Conservation (phyloP, 2,797 vertebrate genomes). For the Botia kubotai region DNA sequence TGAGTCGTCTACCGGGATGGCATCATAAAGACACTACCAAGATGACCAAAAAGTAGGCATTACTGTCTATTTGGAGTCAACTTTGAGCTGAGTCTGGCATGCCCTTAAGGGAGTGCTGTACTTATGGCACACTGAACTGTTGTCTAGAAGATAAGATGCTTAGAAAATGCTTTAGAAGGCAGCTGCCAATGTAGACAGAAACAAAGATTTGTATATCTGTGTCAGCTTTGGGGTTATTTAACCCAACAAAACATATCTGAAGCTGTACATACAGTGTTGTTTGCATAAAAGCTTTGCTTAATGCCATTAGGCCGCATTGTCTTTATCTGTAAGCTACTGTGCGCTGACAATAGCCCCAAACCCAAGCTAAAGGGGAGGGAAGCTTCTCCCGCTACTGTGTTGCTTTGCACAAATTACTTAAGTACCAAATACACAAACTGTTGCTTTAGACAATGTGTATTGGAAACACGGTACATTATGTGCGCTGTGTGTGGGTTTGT, state of each 20-base stretch:
- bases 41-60: not conserved
- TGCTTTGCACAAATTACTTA: constrained; percentile 40
- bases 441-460: constrained; percentile 15
- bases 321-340: constrained; percentile 50
- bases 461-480: constrained; percentile 18
- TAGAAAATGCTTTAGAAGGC: too few species aligned
- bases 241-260: constrained; percentile 14
- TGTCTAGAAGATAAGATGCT: too few species aligned
- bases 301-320: constrained; percentile 56
- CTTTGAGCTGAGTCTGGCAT: too few species aligned
- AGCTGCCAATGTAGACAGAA: too few species aligned
- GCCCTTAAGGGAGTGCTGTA: too few species aligned
- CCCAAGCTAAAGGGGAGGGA: constrained; percentile 12
- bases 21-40: not conserved
- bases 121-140: too few species aligned
- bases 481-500: constrained; percentile 11
- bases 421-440: constrained; percentile 12
- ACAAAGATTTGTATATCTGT: too few species aligned
- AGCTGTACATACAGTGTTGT: constrained; percentile 43
- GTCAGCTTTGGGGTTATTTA: not conserved
- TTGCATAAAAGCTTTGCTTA: constrained; percentile 55
- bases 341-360: constrained; percentile 47
- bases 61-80: too few species aligned
- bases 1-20: not conserved
- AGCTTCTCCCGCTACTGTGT: constrained; percentile 31